These are phyloP conservation scores for Drosophila repletoides DNA, from an alignment of 1,140 invertebrate genomes.

Conservation along the genomic window DNA sequence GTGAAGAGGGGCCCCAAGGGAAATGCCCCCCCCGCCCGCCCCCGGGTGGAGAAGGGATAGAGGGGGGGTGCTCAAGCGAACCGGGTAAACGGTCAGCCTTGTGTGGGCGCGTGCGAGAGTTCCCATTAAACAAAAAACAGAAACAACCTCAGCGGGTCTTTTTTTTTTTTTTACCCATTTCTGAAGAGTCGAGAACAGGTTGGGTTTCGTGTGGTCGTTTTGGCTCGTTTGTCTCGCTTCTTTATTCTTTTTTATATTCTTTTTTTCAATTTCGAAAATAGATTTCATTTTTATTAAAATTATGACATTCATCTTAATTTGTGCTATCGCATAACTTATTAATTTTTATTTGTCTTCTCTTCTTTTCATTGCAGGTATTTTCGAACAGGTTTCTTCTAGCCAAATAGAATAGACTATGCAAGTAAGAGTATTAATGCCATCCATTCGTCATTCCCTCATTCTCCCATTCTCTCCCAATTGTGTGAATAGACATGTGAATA, in stretches of 20 bases:
- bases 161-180: neutral
- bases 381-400: constrained; percentile 50
- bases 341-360: constrained; percentile 46
- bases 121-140: constrained; percentile 24
- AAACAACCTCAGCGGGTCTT: neutral
- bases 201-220: constrained; percentile 11
- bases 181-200: constrained; percentile 18
- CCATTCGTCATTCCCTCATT: constrained; percentile 14
- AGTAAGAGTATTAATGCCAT: constrained; percentile 9
- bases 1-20: neutral
- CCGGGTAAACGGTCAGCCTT: constrained; percentile 22
- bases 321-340: constrained; percentile 72
- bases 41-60: neutral
- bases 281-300: constrained; percentile 78
- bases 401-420: neutral
- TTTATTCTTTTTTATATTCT: too few species aligned
- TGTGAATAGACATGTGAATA: too few species aligned
- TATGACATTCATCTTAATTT: constrained; percentile 81
- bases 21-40: too few species aligned
- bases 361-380: constrained; percentile 54
- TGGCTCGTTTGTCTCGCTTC: constrained; percentile 8
- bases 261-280: constrained; percentile 58
- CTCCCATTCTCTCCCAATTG: too few species aligned
- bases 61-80: neutral
- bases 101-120: constrained; percentile 45